Base-by-base conservation (phyloP, 2,797 vertebrate species). In the Luscinia megarhynchos region DNA sequence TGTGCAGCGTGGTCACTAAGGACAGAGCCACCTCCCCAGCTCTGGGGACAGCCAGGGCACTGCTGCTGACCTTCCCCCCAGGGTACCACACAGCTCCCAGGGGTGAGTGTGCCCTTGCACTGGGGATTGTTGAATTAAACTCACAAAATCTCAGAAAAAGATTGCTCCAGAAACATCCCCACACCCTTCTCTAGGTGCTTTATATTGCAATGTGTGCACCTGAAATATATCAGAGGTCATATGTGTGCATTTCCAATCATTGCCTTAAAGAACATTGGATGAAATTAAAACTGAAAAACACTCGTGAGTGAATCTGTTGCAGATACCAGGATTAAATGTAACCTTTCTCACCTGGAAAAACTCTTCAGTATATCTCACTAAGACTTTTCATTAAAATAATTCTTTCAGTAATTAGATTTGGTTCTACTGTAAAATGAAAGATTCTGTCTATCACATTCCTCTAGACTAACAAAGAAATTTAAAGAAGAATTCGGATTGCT, bases 371-470 rank as follows among this genome's bases (percentile, higher is more conserved):
- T 54, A 46, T 55, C 74, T 81, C 62, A 51, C 51, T 59, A 51
- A 77, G 84, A 83, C 58, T 81, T 93, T 87, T 85, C 40, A 55
- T 81, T 90, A 76, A 88, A 88, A 62, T 84, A 87, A 53, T 90
- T 86, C 2, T 84, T 89, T 58, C 38, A 61, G n/a, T 72, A 89
- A 83, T 80, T 58, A 85, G 40, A 66, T 64, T 78, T 72, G 24
- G 27, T 80, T 87, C 62, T 83, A 45, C n/a, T 64, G 61, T 53
- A 92, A 83, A 85, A 58, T 48, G 29, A 64, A 89, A 91, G 19
- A 55, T 92, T 83, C 41, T 83, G 54, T 30, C 54, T n/a, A 21
- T 55, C 16, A 61, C 45, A 54, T 62, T 91, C 36, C 27, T 93
- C 40, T 77, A 46, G 43, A 75, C 34, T 78, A 77, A 77, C 23